These are phyloP conservation scores for Anoplius nigerrimus DNA, from an alignment of 2,888 invertebrate genomes.

Conservation along the genomic window DNA sequence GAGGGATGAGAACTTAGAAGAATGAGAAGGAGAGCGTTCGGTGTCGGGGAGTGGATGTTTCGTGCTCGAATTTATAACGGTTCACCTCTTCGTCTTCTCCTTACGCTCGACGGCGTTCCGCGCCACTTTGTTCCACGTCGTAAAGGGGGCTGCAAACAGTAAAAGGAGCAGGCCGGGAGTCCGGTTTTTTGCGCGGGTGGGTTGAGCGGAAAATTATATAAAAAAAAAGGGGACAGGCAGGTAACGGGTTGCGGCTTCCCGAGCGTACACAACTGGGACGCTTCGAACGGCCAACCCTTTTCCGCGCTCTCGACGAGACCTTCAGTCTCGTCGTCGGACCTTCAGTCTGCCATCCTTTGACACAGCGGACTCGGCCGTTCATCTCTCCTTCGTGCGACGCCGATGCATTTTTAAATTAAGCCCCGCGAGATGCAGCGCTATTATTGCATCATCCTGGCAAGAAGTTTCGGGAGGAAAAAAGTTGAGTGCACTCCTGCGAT, in stretches of 20 bases:
- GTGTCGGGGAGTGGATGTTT: conserved; percentile 20
- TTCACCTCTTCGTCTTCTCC: conserved; percentile 18
- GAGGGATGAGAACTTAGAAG: conserved; percentile 10
- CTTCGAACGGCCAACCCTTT: no score
- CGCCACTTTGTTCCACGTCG: conserved; percentile 20
- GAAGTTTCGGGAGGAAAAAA: no score
- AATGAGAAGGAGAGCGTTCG: conserved; percentile 11
- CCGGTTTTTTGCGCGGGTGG: conserved; percentile 34
- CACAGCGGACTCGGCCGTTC: no score
- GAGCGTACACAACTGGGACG: no score
- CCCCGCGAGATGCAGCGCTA: no score
- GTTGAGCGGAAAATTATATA: conserved; percentile 37
- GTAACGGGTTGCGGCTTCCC: conserved; percentile 48
- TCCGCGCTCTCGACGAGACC: no score
- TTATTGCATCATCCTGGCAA: no score
- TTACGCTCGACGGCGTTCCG: conserved; percentile 5
- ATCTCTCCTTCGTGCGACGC: no score
- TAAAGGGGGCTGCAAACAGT: conserved; percentile 25
- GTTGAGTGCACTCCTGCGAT: no score
- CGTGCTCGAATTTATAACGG: conserved; percentile 53
- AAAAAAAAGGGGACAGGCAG: conserved; percentile 48
- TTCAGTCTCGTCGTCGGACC: no score
- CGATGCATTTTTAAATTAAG: no score
- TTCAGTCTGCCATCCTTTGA: no score
- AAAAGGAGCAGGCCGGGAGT: conserved; percentile 13